Base-by-base conservation (phyloP, 2,797 vertebrate genomes). In the Sebastiscus albofasciatus region DNA sequence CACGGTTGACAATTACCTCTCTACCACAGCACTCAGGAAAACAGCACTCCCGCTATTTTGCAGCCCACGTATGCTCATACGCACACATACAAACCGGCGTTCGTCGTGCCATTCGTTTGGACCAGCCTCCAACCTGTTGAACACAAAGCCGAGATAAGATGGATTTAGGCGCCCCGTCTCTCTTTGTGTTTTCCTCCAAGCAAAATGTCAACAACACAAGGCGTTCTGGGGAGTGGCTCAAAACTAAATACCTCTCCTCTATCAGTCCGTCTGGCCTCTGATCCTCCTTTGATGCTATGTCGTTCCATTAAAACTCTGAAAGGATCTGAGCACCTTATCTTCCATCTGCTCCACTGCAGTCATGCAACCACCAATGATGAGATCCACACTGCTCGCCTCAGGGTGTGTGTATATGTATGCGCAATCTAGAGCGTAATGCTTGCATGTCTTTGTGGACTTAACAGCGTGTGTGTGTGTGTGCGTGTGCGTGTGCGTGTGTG, bases 151-250 rank as follows among this genome's bases (percentile, higher is more conserved):
- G 46, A 86, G 82, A 91, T 90, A 82, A 91, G 88, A 83, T 55
- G 67, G 82, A 88, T 84, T 77, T 70, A 29, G 73, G 65, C 2
- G 4, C 22, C 68, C 34, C 34, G 73, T 80, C 80, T 83, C 34
- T 85, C 85, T 85, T 87, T 91, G 81, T 92, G 31, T 86, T 86
- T 83, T 71, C 69, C 42, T 42, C 27, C 26, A 55, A 81, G 82
- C 62, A 77, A 92, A 88, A 93, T 92, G 90, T 92, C 90, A 92
- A 90, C 88, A 92, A 87, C 81, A 77, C 79, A 77, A 77, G 83
- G 79, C 72, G 70, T 85, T 84, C 73, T 2, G 67, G 80, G 79
- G 83, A 90, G 87, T 77, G 82, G 77, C 88, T 92, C 72, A 80
- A 71, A 66, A 82, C 71, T 66, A 82, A 91, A 89, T 55, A 78